These are phyloP conservation scores for Sphenopsis melanotis DNA, from an alignment of 2,797 vertebrate genomes.

Conservation along the genomic window DNA sequence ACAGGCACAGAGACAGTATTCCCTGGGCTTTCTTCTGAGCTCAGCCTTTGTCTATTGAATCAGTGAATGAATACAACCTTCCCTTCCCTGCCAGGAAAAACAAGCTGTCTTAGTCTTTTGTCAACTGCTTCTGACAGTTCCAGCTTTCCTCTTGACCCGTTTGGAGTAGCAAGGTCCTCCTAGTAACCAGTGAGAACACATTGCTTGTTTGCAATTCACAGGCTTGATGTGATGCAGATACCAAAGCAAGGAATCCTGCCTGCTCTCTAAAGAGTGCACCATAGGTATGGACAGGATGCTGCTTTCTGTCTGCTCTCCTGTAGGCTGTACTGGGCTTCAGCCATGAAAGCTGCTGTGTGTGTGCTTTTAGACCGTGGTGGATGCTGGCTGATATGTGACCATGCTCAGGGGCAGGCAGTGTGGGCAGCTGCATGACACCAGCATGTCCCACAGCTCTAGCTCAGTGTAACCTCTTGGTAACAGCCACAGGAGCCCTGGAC, in stretches of 20 bases:
- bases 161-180: background rate
- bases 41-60: background rate
- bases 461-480: background rate
- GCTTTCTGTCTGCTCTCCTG: background rate
- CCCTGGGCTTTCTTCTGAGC: background rate
- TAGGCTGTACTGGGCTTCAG: background rate
- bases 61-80: background rate
- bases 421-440: background rate
- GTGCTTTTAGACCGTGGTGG: background rate
- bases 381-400: background rate
- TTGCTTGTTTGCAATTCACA: background rate
- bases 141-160: background rate
- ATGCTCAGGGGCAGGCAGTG: fast-evolving
- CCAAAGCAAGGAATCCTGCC: background rate
- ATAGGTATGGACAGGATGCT: fast-evolving
- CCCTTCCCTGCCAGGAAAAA: background rate
- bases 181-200: background rate
- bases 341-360: fast-evolving
- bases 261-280: background rate
- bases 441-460: background rate
- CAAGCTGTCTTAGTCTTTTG: background rate
- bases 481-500: background rate
- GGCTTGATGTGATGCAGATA: fast-evolving
- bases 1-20: background rate
- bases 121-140: background rate